Evolutionary conservation across 2,888 invertebrate species (phyloP), one percentile per base, ranked within the genome.

Genomic region (Drosophila cyrtoloma): DNA sequence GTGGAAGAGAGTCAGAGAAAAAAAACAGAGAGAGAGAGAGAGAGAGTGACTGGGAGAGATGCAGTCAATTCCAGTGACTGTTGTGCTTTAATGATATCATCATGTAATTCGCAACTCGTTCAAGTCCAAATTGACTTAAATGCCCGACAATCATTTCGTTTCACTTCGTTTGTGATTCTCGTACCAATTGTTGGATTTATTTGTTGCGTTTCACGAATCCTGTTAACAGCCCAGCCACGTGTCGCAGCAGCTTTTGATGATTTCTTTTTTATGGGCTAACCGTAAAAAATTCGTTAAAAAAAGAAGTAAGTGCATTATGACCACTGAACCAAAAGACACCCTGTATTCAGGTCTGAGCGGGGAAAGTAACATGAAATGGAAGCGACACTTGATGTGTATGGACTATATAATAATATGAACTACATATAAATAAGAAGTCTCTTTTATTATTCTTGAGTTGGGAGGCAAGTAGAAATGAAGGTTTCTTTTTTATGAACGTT

Each of bases 91-190:
- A 75, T 66, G 42, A 60, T 65, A 60, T 73, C 53, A 37, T 55
- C 55, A 77, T 80, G 70, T 65, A 67, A 79, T 79, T 80, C 81
- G 19, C 79, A 79, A 79, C 81, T 77, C 79, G 77, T 79, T 79
- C 44, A 65, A 50, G 56, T 51, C 42, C 26, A 61, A 78, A 79
- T 78, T 75, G 65, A 68, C 59, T 69, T 72, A 69, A 71, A 50
- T 51, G 58, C 56, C n/a, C 56, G 42, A 50, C 50, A 57, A 39
- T 12, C 61, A 32, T 51, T 67, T 44, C 39, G 19, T 37, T 37
- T 37, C 37, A 37, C 37, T 37, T 42, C 42, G 32, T 33, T 53
- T 70, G 58, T 57, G 68, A 59, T 63, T 58, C 50, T 61, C 59
- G 28, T 35, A 53, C 16, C 60, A 64, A 64, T 60, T 73, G 64